These are phyloP conservation scores for Protophormia terraenovae DNA, from an alignment of 2,888 invertebrate genomes.

Conservation along the genomic window DNA sequence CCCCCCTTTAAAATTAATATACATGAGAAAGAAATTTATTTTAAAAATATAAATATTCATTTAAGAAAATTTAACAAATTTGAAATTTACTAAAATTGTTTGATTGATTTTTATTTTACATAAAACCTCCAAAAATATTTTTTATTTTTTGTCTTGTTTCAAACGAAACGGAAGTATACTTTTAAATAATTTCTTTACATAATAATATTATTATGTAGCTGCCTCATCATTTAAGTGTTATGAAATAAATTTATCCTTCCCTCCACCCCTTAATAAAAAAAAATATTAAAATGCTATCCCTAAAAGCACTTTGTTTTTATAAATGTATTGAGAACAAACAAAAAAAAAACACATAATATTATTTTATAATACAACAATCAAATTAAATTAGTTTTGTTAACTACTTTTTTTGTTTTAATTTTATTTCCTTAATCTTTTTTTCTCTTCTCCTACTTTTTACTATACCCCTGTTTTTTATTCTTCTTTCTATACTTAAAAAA, in stretches of 20 bases:
- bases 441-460: not conserved
- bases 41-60: not conserved
- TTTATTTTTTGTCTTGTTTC: not conserved
- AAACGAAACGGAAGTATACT: not conserved
- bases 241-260: slow-evolving; percentile 15
- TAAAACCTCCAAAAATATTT: not conserved
- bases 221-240: slow-evolving; percentile 44
- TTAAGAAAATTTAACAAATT: not conserved
- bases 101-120: not conserved
- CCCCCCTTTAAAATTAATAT: not conserved
- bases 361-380: slow-evolving; percentile 13
- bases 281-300: too few relatives aligned
- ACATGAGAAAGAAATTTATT: not conserved
- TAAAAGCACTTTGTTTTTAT: slow-evolving; percentile 13
- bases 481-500: not conserved
- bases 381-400: slow-evolving; percentile 51
- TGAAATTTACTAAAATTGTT: not conserved
- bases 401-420: slow-evolving; percentile 9
- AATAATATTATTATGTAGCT: slow-evolving; percentile 4
- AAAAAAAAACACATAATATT: not conserved
- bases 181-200: slow-evolving; percentile 13
- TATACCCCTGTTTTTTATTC: not conserved
- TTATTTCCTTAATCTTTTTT: not conserved
- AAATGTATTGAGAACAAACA: slow-evolving; percentile 12
- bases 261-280: too few relatives aligned